A percentile compares a stretch with the other conserved stretches of the same genome.
These are phyloP conservation scores for Microcaecilia unicolor DNA, from an alignment of 2,797 vertebrate species.

Conservation along the genomic window DNA sequence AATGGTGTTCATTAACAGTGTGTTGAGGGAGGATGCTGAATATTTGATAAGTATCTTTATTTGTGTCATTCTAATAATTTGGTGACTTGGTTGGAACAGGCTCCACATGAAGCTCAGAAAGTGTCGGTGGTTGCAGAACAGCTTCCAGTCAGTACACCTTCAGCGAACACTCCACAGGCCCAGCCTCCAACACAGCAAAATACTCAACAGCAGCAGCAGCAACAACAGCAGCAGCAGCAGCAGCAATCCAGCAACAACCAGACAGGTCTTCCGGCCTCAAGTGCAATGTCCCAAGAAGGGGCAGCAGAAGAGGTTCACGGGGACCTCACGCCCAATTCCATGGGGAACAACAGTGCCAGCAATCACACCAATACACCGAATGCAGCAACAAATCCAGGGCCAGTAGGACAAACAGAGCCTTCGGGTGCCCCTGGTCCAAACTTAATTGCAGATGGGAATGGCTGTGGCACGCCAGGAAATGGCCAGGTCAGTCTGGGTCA, in stretches of 20 bases:
- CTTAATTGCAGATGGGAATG: constrained; percentile 58
- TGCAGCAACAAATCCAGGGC: constrained; percentile 26
- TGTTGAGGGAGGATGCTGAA: no score
- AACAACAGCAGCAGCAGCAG: no score
- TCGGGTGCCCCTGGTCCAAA: constrained; percentile 37
- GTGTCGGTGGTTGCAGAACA: constrained; percentile 67
- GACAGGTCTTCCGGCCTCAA: constrained; percentile 28
- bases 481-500: constrained; percentile 39
- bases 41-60: no score
- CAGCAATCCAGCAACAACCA: no score
- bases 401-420: constrained; percentile 52
- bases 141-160: constrained; percentile 65
- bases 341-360: constrained; percentile 47
- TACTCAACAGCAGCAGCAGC: no score
- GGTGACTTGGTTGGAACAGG: no score
- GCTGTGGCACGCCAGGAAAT: constrained; percentile 41
- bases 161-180: constrained; percentile 74
- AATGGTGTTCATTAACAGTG: no score
- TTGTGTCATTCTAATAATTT: no score
- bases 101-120: constrained; percentile 56
- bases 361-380: constrained; percentile 52
- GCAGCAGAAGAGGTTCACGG: constrained; percentile 44
- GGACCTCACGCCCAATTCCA: constrained; percentile 52
- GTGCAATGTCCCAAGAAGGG: constrained; percentile 20
- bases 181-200: constrained; percentile 56